Conservation (phyloP, 2,888 invertebrate genomes). For the Chalcosyrphus nemorum region DNA sequence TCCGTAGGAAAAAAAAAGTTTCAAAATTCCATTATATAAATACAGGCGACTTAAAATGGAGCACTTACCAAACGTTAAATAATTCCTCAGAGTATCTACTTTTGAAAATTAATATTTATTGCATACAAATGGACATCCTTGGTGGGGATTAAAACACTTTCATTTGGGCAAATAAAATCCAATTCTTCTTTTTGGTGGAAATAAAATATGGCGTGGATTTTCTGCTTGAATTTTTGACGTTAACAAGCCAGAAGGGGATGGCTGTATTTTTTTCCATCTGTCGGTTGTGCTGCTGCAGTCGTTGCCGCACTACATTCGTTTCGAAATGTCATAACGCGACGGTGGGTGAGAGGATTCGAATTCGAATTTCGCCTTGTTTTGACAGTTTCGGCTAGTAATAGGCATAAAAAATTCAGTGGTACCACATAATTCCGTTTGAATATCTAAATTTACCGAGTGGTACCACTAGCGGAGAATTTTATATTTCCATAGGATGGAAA, state of each 20-base stretch:
- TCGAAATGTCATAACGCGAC: slow-evolving; percentile 23
- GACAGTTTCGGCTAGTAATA: slow-evolving; percentile 55
- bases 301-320: slow-evolving; percentile 43
- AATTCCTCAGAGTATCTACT: background rate
- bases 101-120: slow-evolving; percentile 4
- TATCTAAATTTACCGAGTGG: slow-evolving; percentile 60
- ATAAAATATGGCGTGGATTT: slow-evolving; percentile 80
- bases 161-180: slow-evolving; percentile 38
- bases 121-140: slow-evolving; percentile 6
- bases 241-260: slow-evolving; percentile 35
- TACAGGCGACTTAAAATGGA: background rate
- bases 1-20: background rate
- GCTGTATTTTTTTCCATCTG: slow-evolving; percentile 13
- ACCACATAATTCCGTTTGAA: slow-evolving; percentile 76
- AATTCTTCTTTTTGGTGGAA: slow-evolving; percentile 74
- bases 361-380: slow-evolving; percentile 48
- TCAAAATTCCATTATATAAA: slow-evolving; percentile 64
- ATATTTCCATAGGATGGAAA: slow-evolving; percentile 58
- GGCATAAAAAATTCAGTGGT: slow-evolving; percentile 75
- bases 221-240: slow-evolving; percentile 60
- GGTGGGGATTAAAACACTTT: slow-evolving; percentile 36
- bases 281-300: slow-evolving; percentile 1
- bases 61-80: slow-evolving; percentile 35
- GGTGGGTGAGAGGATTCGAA: no score
- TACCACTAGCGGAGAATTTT: slow-evolving; percentile 66